These are phyloP conservation scores for Thunnus albacares DNA, from an alignment of 2,797 vertebrate species.

Conservation along the genomic window DNA sequence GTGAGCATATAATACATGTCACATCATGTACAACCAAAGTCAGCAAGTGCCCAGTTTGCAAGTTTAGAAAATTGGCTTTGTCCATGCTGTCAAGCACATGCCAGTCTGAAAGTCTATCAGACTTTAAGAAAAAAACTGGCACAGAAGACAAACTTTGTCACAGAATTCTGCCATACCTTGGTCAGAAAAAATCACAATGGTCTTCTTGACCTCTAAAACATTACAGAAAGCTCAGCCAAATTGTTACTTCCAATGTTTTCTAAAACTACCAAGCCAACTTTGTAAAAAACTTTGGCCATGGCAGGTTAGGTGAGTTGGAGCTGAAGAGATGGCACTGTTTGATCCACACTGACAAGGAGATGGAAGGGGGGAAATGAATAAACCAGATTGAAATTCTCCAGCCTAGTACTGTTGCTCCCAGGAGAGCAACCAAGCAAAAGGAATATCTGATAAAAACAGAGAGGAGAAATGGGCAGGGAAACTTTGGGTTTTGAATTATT, in stretches of 20 bases:
- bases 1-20: no score
- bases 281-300: constrained; percentile 29
- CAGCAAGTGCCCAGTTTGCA: no score
- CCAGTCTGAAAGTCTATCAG: no score
- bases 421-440: constrained; percentile 76
- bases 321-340: constrained; percentile 55
- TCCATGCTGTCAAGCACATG: no score
- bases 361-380: constrained; percentile 59
- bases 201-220: constrained; percentile 6
- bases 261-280: constrained; percentile 8
- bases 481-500: constrained; percentile 80
- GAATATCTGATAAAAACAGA: constrained; percentile 84
- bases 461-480: constrained; percentile 65
- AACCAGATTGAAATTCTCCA: constrained; percentile 73
- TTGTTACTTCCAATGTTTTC: constrained; percentile 1
- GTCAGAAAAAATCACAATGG: not conserved
- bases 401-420: constrained; percentile 64
- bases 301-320: constrained; percentile 43
- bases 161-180: no score
- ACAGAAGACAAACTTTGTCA: no score
- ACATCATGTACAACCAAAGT: no score
- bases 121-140: no score
- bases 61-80: no score
- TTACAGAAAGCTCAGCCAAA: constrained; percentile 4
- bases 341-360: constrained; percentile 64